Evolutionary conservation across 2,113 vertebrate genomes (phyloP), one percentile per base, ranked within the genome.

Genomic region (Neodon shergylaensis): DNA sequence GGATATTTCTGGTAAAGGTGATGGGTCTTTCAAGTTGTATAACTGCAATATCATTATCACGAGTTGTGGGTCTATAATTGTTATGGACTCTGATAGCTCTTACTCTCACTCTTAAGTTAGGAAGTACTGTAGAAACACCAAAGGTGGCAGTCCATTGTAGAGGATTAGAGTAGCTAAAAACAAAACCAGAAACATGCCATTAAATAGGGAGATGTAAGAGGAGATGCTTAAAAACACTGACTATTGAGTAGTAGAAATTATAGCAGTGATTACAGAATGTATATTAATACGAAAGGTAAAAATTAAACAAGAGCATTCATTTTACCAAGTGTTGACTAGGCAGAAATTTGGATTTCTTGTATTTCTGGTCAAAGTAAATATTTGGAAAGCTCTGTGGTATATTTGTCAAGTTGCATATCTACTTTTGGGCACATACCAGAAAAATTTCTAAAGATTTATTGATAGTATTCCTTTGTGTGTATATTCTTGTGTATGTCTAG

Each of bases 11-110:
- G 74, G 79, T 97, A 86, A 97, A 98, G 49, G n/a, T 7, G 26
- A 97, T 2, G 28, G 33, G 21, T 90, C 1, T 47, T 0, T 54
- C 66, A 88, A 98, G 97, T 73, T 82, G 70, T 33, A 98, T 58
- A 36, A n/a, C 77, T 95, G 97, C 97, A 82, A 98, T 97, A 42
- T 98, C 97, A 22, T 97, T 97, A 89, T 98, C 97, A 65, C 94
- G 95, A 81, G 86, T 85, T 73, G 1, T 0, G 61, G 21, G 3
- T 3, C 6, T 73, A 78, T 97, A 97, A 73, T 95, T 88, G 1
- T 49, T 52, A 58, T 98, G 97, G 28, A 84, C 28, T 92, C 76
- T 3, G 94, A 98, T 97, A 31, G 19, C 54, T 7, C 39, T 95
- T 52, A 98, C 3, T 91, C 21, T 26, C 61, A 28, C n/a, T 93